These are phyloP conservation scores for Xanthia icteritia DNA, from an alignment of 2,888 invertebrate genomes.

Conservation along the genomic window DNA sequence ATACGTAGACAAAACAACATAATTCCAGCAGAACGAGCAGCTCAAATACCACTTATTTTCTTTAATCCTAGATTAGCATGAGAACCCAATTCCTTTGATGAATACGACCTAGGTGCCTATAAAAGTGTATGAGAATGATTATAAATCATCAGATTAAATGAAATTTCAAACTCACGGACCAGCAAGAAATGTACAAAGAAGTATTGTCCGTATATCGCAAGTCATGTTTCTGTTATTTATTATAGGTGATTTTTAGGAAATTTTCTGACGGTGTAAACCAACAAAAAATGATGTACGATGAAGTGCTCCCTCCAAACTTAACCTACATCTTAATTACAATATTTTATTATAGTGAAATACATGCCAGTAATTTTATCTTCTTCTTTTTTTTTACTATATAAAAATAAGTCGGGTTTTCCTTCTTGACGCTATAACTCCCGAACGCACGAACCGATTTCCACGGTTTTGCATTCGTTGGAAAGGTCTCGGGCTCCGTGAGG, in stretches of 20 bases:
- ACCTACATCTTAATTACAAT: too few relatives aligned
- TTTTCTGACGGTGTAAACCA: conserved; percentile 10
- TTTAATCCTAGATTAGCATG: conserved; percentile 37
- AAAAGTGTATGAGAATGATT: conserved; percentile 26
- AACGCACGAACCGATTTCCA: too few relatives aligned
- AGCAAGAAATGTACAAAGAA: conserved; percentile 21
- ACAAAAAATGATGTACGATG: conserved; percentile 11
- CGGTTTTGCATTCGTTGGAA: too few relatives aligned
- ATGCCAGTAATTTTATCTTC: too few relatives aligned
- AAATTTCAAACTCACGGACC: conserved; percentile 38
- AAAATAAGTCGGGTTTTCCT: too few relatives aligned
- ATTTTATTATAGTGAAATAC: too few relatives aligned
- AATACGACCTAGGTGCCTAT: background rate
- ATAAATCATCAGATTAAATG: conserved; percentile 51
- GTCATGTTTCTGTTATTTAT: conserved; percentile 44
- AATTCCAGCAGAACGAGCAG: conserved; percentile 1
- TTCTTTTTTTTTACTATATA: too few relatives aligned
- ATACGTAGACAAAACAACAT: background rate
- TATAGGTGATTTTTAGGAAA: conserved; percentile 8
- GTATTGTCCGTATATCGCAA: conserved; percentile 12
- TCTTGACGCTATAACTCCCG: too few relatives aligned
- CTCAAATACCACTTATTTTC: conserved; percentile 13
- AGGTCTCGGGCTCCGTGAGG: too few relatives aligned
- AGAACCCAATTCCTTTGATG: conserved; percentile 27
- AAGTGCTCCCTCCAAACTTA: background rate